Conservation (phyloP, 2,113 vertebrate species). For the Chlamydotis undulata region DNA sequence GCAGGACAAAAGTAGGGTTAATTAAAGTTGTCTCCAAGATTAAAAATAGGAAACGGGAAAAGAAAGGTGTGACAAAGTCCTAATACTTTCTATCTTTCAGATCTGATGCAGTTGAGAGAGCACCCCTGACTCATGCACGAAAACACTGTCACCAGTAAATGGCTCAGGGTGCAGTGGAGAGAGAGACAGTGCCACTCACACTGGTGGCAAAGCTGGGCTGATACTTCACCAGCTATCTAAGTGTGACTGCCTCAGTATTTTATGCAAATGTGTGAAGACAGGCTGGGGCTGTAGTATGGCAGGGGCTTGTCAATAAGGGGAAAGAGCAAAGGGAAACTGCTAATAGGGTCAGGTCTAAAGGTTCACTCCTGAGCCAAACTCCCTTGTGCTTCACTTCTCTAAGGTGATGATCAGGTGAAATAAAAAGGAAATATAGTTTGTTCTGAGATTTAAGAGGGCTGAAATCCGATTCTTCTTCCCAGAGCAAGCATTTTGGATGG, state of each 20-base stretch:
- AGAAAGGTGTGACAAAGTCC: accelerated
- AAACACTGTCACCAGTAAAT: accelerated
- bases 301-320: neutral
- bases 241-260: neutral
- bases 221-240: neutral
- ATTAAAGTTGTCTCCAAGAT: neutral
- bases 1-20: neutral
- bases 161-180: neutral
- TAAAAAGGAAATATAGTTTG: neutral
- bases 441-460: neutral
- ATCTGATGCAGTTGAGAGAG: neutral
- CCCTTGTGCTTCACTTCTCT: neutral
- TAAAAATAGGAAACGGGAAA: neutral
- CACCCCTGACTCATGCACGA: accelerated
- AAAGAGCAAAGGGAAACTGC: neutral
- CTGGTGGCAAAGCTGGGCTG: neutral
- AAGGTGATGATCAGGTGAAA: neutral
- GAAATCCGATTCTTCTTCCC: neutral
- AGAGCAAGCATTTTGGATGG: neutral
- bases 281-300: neutral
- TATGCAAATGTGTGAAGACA: neutral
- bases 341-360: neutral
- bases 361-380: neutral
- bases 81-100: neutral
- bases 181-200: neutral